phyloP scores from a whole-genome alignment of 2,888 invertebrate genomes.

The Coenonympha arcania region DNA sequence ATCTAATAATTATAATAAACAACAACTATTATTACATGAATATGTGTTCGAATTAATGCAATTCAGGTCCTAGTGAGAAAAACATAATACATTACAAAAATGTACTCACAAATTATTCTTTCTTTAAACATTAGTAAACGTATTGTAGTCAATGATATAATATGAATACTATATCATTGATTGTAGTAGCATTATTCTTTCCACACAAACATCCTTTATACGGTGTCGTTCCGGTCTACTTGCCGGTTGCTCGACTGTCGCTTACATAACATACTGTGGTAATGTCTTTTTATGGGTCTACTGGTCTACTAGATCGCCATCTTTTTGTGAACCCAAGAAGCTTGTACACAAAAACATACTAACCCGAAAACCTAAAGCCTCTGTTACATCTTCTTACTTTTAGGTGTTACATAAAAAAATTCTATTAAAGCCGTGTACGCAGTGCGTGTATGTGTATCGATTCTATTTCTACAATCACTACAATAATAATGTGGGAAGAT shows the following conservation, averaged over 20 bases:
- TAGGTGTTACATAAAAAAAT: background rate
- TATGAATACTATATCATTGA: no score
- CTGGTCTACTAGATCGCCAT: constrained; percentile 16
- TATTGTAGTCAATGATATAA: no score
- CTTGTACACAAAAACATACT: background rate
- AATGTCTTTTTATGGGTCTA: constrained; percentile 40
- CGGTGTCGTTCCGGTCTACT: constrained; percentile 61
- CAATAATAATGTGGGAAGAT: no score
- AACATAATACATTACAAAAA: no score
- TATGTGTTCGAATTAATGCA: no score
- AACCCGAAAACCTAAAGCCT: background rate
- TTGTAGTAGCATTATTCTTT: background rate
- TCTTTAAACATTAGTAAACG: background rate
- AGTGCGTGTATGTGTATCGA: no score
- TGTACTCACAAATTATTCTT: background rate
- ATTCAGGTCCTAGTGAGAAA: no score
- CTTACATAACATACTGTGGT: constrained; percentile 58
- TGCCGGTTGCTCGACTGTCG: constrained; percentile 45
- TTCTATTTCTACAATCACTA: no score
- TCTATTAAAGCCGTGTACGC: background rate
- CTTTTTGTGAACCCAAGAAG: constrained; percentile 9
- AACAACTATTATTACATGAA: no score
- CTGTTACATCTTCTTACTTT: no score
- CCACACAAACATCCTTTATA: constrained; percentile 41
- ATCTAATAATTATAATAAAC: no score